Base-by-base conservation (phyloP, 1,140 invertebrate species). In the Bombus waltoni region DNA sequence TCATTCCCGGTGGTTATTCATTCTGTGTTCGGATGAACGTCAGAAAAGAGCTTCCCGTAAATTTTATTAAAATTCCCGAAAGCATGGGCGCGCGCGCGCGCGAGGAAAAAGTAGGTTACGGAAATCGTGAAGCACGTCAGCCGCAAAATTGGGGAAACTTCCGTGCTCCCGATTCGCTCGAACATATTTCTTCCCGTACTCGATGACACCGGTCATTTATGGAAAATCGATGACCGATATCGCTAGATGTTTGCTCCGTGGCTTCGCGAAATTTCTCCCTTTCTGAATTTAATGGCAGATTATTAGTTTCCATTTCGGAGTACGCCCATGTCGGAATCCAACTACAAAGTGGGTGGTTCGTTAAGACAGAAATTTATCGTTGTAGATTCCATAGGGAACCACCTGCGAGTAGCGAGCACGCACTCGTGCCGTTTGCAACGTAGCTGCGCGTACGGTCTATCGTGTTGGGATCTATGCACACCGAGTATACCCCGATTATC, bases 231-330 rank as follows among this genome's bases (percentile, higher is more conserved):
- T 62, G 53, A 28, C 15, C 47, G 38, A 71, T 25, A 13, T 40
- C 25, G 28, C 22, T 25, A 6, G 35, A 28, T 40, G 15, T 8
- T 35, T 40, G 42, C 11, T 22, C 18, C 47, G 47, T 22, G 18
- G 47, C 47, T 22, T 22, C 6, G 32, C 15, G 32, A 11, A 28
- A 32, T 18, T 53, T 32, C 28, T 79, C 42, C 5, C 28, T 25
- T 80, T 71, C 28, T 13, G 32, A 1, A 42, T 44, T 81, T 57
- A n/a, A 47, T n/a, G 38, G 47, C 22, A 65, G 53, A 81, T 81
- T 74, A 81, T 81, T 65, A 73, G 80, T 74, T 81, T 74, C 53
- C 68, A 81, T 74, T 74, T 74, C 40, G 53, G 22, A 73, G 42
- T n/a, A 74, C 80, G 57, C n/a, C 80, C 80, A 28, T 38, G 22